A percentile compares a stretch with the other conserved stretches of the same genome.
Conservation (phyloP, 2,888 invertebrate species). For the Ophion obscuratus region DNA sequence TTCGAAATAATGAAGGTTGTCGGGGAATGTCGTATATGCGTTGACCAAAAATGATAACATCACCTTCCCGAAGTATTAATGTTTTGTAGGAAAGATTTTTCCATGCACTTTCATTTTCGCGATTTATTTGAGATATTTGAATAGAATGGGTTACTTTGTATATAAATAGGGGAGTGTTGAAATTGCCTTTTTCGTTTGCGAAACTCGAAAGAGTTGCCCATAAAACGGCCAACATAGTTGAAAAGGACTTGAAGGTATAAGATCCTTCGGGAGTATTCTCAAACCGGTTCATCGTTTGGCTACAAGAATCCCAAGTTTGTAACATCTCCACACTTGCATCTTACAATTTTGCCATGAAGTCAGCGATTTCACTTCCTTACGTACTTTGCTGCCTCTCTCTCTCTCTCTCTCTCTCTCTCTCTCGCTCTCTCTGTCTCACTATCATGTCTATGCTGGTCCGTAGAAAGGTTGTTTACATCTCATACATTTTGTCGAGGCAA, state of each 20-base stretch:
- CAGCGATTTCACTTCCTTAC: slow-evolving; percentile 6
- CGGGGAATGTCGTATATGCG: too few species aligned
- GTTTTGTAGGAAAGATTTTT: too few species aligned
- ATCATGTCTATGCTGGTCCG: slow-evolving; percentile 37
- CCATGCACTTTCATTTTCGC: too few species aligned
- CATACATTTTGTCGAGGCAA: slow-evolving; percentile 71
- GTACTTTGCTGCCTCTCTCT: background rate
- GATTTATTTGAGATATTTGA: too few species aligned
- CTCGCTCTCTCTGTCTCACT: background rate
- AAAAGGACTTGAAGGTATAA: slow-evolving; percentile 18
- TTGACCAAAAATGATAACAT: too few species aligned
- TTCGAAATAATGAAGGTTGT: too few species aligned
- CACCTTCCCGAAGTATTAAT: too few species aligned
- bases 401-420: background rate
- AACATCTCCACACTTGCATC: slow-evolving; percentile 20
- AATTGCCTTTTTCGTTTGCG: slow-evolving; percentile 3
- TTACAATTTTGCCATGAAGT: slow-evolving; percentile 31
- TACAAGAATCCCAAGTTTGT: slow-evolving; percentile 17
- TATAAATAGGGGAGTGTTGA: too few species aligned
- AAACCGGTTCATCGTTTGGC: slow-evolving; percentile 13
- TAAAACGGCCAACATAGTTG: slow-evolving; percentile 14
- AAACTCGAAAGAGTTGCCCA: slow-evolving; percentile 18
- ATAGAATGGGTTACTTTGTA: too few species aligned
- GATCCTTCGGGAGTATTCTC: slow-evolving; percentile 26
- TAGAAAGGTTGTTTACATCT: slow-evolving; percentile 74